Evolutionary conservation across 2,113 vertebrate genomes (phyloP).

Genomic region (Maccullochella peelii): DNA sequence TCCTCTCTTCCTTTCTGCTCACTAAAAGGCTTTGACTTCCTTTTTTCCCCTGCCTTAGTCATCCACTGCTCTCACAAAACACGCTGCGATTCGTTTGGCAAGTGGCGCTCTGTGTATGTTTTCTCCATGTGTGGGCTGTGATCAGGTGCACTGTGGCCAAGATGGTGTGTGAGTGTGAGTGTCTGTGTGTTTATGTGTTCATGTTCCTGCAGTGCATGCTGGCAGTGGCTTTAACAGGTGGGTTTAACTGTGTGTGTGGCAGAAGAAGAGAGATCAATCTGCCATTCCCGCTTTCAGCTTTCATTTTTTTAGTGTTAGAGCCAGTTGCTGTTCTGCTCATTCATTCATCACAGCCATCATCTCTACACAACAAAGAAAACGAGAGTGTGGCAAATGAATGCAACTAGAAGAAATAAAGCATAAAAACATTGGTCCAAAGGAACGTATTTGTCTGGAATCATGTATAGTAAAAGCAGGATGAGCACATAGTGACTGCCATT

Average conservation of each 20-base stretch:
- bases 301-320: background rate
- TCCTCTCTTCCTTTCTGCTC: slow-evolving; percentile 30
- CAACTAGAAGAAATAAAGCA: background rate
- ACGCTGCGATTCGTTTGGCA: slow-evolving; percentile 60
- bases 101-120: slow-evolving; percentile 61
- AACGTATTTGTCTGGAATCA: background rate
- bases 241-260: background rate
- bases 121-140: slow-evolving; percentile 70
- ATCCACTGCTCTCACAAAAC: slow-evolving; percentile 42
- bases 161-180: slow-evolving; percentile 23
- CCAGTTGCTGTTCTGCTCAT: background rate
- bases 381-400: background rate
- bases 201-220: slow-evolving; percentile 32
- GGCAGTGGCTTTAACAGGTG: slow-evolving; percentile 53
- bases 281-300: background rate
- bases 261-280: slow-evolving; percentile 45
- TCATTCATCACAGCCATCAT: background rate
- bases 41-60: slow-evolving; percentile 42
- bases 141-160: slow-evolving; percentile 65
- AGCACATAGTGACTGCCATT: background rate
- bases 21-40: slow-evolving; percentile 48
- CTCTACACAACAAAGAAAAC: background rate
- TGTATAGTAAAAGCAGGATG: background rate
- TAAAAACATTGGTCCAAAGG: background rate
- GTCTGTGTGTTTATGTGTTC: slow-evolving; percentile 27